phyloP scores from a whole-genome alignment of 2,888 invertebrate genomes.

The Melanostoma scalare region DNA sequence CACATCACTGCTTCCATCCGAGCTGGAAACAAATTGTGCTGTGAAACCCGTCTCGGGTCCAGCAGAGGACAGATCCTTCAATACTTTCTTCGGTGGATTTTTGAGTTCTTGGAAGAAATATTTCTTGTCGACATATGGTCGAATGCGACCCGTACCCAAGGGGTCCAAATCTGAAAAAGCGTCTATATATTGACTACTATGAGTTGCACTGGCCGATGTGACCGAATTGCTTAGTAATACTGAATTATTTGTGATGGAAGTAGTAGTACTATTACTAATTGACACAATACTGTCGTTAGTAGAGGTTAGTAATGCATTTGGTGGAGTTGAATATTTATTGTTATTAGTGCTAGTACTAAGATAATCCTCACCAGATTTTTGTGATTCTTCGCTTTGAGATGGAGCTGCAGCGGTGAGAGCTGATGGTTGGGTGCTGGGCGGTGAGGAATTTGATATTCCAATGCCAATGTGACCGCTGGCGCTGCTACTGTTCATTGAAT shows the following conservation, averaged over 20 bases:
- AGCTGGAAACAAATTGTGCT: conserved; percentile 59
- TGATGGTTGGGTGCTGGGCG: conserved; percentile 38
- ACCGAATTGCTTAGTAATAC: conserved; percentile 72
- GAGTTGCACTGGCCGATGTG: conserved; percentile 80
- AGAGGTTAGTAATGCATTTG: conserved; percentile 69
- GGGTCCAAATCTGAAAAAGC: conserved; percentile 97
- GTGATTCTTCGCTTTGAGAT: conserved; percentile 71
- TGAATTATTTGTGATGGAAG: conserved; percentile 68
- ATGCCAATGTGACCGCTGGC: conserved; percentile 48
- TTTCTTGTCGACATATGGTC: conserved; percentile 97
- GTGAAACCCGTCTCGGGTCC: conserved; percentile 73
- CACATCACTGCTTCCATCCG: conserved; percentile 61
- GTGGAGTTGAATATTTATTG: conserved; percentile 70
- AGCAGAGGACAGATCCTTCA: conserved; percentile 88
- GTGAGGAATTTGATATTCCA: conserved; percentile 53
- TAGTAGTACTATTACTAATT: conserved; percentile 64
- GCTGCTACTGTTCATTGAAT: conserved; percentile 55
- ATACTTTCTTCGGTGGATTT: conserved; percentile 95
- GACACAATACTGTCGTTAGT: conserved; percentile 66
- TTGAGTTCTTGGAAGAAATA: conserved; percentile 97
- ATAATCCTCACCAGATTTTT: conserved; percentile 78
- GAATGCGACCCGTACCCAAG: conserved; percentile 94
- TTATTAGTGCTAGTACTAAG: conserved; percentile 70
- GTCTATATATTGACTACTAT: conserved; percentile 85
- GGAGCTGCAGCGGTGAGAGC: conserved; percentile 41